phyloP scores from a whole-genome alignment of 2,888 invertebrate species.

The Drosophila limbata region DNA sequence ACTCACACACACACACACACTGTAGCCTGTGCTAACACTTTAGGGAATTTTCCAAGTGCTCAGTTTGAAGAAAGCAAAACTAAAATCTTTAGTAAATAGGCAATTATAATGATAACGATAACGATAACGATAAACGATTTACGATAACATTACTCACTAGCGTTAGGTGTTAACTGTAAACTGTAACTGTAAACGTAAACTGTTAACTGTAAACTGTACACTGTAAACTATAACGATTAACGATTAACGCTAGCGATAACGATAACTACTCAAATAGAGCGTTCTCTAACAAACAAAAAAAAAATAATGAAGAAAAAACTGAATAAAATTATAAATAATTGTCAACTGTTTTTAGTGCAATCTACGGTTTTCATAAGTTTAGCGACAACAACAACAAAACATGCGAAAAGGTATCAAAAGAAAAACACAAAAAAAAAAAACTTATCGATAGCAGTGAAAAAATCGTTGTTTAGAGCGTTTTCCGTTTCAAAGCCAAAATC shows the following conservation, averaged over 20 bases:
- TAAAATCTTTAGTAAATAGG: constrained; percentile 39
- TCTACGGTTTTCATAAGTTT: constrained; percentile 81
- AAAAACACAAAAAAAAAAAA: constrained; percentile 17
- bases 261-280: constrained; percentile 53
- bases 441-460: constrained; percentile 25
- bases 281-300: constrained; percentile 44
- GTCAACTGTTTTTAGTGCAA: constrained; percentile 79
- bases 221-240: constrained; percentile 33
- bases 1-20: constrained; percentile 1
- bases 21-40: constrained; percentile 57
- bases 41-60: constrained; percentile 75
- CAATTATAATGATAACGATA: constrained; percentile 42
- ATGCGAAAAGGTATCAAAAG: constrained; percentile 27
- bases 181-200: constrained; percentile 50
- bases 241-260: constrained; percentile 20
- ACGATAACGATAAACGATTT: constrained; percentile 28
- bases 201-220: constrained; percentile 42
- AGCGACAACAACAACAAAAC: constrained; percentile 46
- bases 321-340: constrained; percentile 37
- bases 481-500: constrained; percentile 62
- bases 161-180: constrained; percentile 47
- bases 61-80: constrained; percentile 52
- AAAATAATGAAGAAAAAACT: neutral
- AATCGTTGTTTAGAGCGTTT: constrained; percentile 71
- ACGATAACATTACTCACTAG: constrained; percentile 47